Conservation (phyloP, 2,113 vertebrate species). For the Anoura caudifer region DNA sequence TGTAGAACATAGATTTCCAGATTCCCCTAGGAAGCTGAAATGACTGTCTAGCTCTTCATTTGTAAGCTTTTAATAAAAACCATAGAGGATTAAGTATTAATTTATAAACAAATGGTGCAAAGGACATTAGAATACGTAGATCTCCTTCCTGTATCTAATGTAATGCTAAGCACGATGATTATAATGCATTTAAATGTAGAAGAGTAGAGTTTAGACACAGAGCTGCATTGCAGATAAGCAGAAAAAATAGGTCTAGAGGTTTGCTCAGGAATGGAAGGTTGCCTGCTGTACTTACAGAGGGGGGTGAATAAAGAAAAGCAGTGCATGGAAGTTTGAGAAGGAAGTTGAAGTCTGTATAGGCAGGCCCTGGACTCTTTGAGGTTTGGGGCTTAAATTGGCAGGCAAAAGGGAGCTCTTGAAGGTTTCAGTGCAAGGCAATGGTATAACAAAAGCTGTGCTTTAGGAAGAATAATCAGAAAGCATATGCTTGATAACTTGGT, state of each 20-base stretch:
- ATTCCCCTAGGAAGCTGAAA: neutral
- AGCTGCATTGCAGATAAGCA: neutral
- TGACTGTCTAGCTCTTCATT: neutral
- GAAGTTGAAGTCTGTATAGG: neutral
- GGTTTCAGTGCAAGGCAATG: neutral
- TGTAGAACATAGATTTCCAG: neutral
- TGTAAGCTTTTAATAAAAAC: neutral
- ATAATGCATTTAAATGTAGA: neutral
- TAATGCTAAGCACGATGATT: neutral
- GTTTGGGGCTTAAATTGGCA: neutral
- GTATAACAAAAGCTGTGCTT: neutral
- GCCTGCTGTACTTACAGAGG: neutral
- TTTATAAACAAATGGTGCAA: neutral
- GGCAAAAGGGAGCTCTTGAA: neutral
- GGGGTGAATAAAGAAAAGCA: neutral
- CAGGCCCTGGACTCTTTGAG: neutral
- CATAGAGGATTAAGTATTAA: neutral
- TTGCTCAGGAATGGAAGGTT: neutral
- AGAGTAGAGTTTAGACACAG: neutral
- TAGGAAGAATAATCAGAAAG: neutral
- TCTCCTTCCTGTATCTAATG: neutral
- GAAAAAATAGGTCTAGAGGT: neutral
- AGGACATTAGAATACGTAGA: neutral
- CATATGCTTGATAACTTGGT: neutral
- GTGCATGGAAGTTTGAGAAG: neutral